phyloP scores from a whole-genome alignment of 2,113 vertebrate species.

The Rattus rattus region DNA sequence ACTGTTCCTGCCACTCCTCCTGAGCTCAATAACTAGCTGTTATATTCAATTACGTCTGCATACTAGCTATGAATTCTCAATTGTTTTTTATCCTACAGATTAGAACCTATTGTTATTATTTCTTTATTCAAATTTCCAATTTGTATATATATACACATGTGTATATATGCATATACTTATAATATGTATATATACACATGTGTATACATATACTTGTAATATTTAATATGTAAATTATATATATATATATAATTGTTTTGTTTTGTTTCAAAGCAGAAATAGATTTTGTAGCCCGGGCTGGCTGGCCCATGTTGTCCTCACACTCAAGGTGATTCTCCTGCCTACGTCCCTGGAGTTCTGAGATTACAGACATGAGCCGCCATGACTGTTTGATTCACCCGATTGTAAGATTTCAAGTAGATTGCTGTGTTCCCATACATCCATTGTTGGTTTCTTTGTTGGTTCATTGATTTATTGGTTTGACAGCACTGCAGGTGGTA shows the following conservation, averaged over 20 bases:
- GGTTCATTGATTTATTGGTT: background rate
- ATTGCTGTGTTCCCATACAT: background rate
- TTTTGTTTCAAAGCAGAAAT: background rate
- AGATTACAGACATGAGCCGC: background rate
- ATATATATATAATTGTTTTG: background rate
- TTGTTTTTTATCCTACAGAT: background rate
- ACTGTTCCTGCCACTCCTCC: background rate
- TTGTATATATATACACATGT: too few relatives aligned
- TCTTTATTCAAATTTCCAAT: rapidly evolving
- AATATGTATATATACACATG: too few relatives aligned
- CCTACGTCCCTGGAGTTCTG: background rate
- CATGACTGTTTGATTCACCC: background rate
- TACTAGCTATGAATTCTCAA: background rate
- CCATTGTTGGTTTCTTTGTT: background rate
- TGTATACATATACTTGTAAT: too few relatives aligned
- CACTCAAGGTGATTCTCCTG: background rate
- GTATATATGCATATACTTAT: too few relatives aligned
- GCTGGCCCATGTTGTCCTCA: background rate
- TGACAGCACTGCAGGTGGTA: background rate
- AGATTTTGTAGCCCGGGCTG: background rate
- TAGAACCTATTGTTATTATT: background rate
- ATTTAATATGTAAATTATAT: too few relatives aligned
- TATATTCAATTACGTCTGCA: background rate
- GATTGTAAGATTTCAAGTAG: rapidly evolving
- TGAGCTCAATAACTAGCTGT: background rate